Evolutionary conservation across 2,113 vertebrate genomes (phyloP).

Genomic region (Pangasianodon gigas): DNA sequence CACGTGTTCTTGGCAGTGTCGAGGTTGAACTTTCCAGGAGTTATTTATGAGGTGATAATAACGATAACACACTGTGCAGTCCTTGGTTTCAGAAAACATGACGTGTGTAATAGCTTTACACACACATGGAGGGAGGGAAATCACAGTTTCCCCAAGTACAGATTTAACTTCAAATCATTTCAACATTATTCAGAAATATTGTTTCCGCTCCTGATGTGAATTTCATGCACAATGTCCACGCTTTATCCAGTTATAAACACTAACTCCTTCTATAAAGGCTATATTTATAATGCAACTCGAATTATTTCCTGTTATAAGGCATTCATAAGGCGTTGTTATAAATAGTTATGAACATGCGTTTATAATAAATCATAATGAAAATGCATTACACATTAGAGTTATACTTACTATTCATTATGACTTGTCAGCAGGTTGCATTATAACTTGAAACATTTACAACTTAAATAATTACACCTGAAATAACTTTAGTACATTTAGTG

Average conservation of each 20-base stretch:
- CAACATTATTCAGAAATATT: neutral
- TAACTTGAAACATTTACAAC: too few relatives aligned
- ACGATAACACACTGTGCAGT: neutral
- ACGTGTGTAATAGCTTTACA: constrained; percentile 3
- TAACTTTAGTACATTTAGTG: too few relatives aligned
- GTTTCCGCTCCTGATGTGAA: neutral
- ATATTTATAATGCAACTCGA: neutral
- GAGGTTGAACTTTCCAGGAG: neutral
- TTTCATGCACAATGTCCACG: neutral
- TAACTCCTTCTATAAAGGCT: neutral
- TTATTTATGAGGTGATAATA: constrained; percentile 26
- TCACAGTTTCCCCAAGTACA: neutral
- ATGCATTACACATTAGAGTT: too few relatives aligned
- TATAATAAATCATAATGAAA: too few relatives aligned
- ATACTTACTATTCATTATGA: too few relatives aligned
- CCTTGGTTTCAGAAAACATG: neutral
- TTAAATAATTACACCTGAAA: too few relatives aligned
- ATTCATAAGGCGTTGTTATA: neutral
- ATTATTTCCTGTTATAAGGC: neutral
- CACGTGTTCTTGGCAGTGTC: constrained; percentile 33
- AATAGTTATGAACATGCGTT: too few relatives aligned
- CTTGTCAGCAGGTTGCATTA: too few relatives aligned
- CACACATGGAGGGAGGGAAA: neutral
- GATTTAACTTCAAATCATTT: too few relatives aligned
- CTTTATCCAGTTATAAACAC: too few relatives aligned